phyloP scores from a whole-genome alignment of 2,113 vertebrate genomes.

The Microtus oregoni region DNA sequence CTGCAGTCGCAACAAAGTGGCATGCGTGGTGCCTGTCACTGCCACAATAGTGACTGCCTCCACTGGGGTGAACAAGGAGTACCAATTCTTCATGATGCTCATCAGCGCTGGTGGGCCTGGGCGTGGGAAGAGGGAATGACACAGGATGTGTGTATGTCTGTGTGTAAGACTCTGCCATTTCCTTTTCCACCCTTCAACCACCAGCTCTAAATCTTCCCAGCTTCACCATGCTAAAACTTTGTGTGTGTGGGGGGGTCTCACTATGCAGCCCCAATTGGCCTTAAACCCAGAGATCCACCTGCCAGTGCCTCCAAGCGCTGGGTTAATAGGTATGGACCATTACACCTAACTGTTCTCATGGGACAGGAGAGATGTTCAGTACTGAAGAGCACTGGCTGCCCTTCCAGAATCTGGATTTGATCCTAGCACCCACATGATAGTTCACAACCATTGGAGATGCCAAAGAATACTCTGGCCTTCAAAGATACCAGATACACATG shows the following conservation, averaged over 20 bases:
- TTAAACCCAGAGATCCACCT: neutral
- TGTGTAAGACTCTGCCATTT: neutral
- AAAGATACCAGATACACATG: neutral
- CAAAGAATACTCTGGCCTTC: neutral
- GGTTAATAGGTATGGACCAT: neutral
- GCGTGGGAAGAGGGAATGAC: neutral
- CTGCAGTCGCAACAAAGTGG: slow-evolving; percentile 83
- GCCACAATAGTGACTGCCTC: slow-evolving; percentile 86
- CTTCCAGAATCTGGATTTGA: neutral
- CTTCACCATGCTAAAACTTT: neutral
- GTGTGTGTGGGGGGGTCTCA: neutral
- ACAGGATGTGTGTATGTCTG: neutral
- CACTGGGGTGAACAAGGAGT: slow-evolving; percentile 84
- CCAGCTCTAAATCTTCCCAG: neutral
- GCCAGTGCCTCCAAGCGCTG: neutral
- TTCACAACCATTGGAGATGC: neutral
- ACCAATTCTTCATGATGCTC: slow-evolving; percentile 87
- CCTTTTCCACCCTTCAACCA: neutral
- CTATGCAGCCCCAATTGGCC: neutral
- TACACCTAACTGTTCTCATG: neutral
- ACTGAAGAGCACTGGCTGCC: neutral
- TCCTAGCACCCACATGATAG: neutral
- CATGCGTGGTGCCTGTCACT: slow-evolving; percentile 79
- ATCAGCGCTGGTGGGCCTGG: slow-evolving; percentile 83
- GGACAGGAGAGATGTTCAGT: no score